Evolutionary conservation across 2,113 vertebrate genomes (phyloP).

Genomic region (Caranx melampygus): DNA sequence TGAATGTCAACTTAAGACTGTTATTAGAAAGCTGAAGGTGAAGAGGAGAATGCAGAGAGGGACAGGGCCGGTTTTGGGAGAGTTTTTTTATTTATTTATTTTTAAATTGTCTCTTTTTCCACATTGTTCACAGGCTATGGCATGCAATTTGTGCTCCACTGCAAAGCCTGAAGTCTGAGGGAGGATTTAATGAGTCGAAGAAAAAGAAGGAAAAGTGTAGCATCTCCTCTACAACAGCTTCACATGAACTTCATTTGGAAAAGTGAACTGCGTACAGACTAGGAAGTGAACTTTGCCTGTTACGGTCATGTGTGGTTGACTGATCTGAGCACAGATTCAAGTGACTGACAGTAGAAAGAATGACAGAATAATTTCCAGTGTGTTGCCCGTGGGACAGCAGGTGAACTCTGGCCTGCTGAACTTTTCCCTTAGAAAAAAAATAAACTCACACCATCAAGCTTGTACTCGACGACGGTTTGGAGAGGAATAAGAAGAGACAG

Average conservation of each 20-base stretch:
- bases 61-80: conserved; percentile 14
- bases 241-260: conserved; percentile 3
- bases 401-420: conserved; percentile 22
- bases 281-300: neutral
- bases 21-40: conserved; percentile 69
- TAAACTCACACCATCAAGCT: neutral
- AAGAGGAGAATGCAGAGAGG: conserved; percentile 43
- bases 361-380: neutral
- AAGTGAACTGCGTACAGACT: conserved; percentile 2
- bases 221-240: neutral
- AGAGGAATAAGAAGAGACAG: conserved; percentile 35
- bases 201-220: conserved; percentile 13
- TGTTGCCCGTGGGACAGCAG: neutral
- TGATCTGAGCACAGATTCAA: neutral
- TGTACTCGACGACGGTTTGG: neutral
- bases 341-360: neutral
- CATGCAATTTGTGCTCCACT: conserved; percentile 13
- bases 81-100: neutral
- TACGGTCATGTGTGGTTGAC: neutral
- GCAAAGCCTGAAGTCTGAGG: conserved; percentile 16
- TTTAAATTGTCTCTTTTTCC: conserved; percentile 48
- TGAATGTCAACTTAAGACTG: conserved; percentile 70
- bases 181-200: conserved; percentile 37
- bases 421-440: neutral
- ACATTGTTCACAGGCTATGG: conserved; percentile 14